Evolutionary conservation across 2,888 invertebrate genomes (phyloP), one percentile per base, ranked within the genome.

Genomic region (Yponomeuta cagnagella): DNA sequence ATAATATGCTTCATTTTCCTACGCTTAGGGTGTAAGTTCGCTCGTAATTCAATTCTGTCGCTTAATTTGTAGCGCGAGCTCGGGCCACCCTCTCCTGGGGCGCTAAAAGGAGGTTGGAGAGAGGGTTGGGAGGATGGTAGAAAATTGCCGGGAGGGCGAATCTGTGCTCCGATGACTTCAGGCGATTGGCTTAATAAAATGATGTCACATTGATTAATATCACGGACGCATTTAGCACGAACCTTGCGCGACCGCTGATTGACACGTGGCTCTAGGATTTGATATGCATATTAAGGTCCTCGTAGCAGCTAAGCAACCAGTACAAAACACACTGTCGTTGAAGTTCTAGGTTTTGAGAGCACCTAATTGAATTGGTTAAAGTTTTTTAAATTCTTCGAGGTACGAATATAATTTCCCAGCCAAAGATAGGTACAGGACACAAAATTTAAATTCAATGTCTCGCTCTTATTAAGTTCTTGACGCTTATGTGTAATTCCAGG

Each of bases 51-150:
- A 83, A 87, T 86, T 84, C 80, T 75, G 78, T 75, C 82, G 79
- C 88, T 88, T 84, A 88, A 90, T 89, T 86, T 77, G 79, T 52
- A 43, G 76, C 75, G 77, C 76, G 74, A 75, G 78, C 75, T 64
- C 63, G 48, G 37, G 80, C 78, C 76, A 77, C 84, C 85, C 86
- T 80, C 79, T 74, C 43, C 48, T 77, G 79, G 84, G 82, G 88
- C 84, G 88, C 83, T 83, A 87, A 86, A 85, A 86, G 87, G 87
- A 82, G 79, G 81, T 78, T 79, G 79, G 83, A 78, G 81, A 84
- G 85, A 83, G 79, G 10, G 66, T 37, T 63, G 37, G 82, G 82
- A 80, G 80, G 81, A 78, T 78, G 82, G 82, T 78, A 79, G 82
- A 83, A 77, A 83, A 85, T 82, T 84, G 78, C 73, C 73, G 73